Percentiles rank a stretch among this genome's conserved stretches.
These are phyloP conservation scores for Phyllotreta cruciferae DNA, from an alignment of 2,888 invertebrate species.

Conservation along the genomic window DNA sequence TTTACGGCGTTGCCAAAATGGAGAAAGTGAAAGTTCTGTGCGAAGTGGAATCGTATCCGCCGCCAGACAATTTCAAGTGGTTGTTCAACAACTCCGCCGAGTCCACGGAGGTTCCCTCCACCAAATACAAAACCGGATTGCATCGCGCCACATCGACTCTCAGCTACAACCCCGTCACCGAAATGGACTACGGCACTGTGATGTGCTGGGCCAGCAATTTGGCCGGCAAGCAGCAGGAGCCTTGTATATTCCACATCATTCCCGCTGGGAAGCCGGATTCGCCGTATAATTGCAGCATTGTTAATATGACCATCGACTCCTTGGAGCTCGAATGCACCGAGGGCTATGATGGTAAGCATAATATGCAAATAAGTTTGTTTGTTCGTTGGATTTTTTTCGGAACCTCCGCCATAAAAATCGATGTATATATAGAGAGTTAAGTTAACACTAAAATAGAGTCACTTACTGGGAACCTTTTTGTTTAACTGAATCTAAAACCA, in stretches of 20 bases:
- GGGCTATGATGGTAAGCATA: constrained; percentile 72
- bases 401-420: not conserved
- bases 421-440: not conserved
- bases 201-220: constrained; percentile 76
- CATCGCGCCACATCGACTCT: constrained; percentile 69
- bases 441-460: not conserved
- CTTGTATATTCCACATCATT: constrained; percentile 78
- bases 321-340: constrained; percentile 75
- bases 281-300: constrained; percentile 77
- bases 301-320: constrained; percentile 80
- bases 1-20: constrained; percentile 84
- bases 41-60: constrained; percentile 85
- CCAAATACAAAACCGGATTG: constrained; percentile 67
- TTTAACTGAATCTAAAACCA: constrained; percentile 7
- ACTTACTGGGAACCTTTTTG: constrained; percentile 1
- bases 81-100: constrained; percentile 89
- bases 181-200: constrained; percentile 74
- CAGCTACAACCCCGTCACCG: constrained; percentile 77
- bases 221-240: constrained; percentile 75
- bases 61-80: constrained; percentile 85
- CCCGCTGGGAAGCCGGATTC: constrained; percentile 80
- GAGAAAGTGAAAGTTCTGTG: constrained; percentile 82
- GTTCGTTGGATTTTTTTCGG: not conserved
- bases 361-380: not conserved
- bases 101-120: constrained; percentile 75